Conservation (phyloP, 2,797 vertebrate genomes). For the Acipenser oxyrinchus region DNA sequence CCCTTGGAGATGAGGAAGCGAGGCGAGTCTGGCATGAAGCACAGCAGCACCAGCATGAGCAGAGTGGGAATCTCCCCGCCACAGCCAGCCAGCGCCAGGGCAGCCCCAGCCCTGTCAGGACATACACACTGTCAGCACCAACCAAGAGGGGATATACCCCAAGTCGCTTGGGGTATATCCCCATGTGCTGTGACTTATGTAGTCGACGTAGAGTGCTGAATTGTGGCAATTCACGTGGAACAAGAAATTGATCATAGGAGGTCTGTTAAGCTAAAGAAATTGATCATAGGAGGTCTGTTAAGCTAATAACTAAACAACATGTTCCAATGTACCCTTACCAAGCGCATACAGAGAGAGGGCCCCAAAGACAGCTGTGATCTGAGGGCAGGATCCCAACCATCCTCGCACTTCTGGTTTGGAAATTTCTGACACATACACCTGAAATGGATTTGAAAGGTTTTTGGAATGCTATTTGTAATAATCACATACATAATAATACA, state of each 20-base stretch:
- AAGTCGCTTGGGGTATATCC: background rate
- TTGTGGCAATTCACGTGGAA: no score
- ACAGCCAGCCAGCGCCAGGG: slow-evolving; percentile 87
- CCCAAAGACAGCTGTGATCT: slow-evolving; percentile 86
- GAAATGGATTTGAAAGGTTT: slow-evolving; percentile 14
- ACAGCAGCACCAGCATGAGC: slow-evolving; percentile 69
- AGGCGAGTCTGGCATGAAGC: slow-evolving; percentile 84
- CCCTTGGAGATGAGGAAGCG: slow-evolving; percentile 78
- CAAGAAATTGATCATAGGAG: background rate
- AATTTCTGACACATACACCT: slow-evolving; percentile 95
- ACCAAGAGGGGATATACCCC: background rate
- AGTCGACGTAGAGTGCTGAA: no score
- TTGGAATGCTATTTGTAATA: no score
- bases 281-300: background rate
- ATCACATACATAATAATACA: no score
- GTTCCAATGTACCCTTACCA: slow-evolving; percentile 49
- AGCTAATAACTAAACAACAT: no score
- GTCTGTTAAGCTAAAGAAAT: background rate
- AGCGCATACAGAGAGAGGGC: slow-evolving; percentile 72
- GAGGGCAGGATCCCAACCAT: slow-evolving; percentile 78
- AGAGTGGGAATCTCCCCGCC: slow-evolving; percentile 65
- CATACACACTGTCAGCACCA: background rate
- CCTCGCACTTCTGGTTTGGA: slow-evolving; percentile 75
- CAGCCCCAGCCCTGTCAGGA: slow-evolving; percentile 62
- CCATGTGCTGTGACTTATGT: no score